Evolutionary conservation across 2,888 invertebrate species (phyloP), one percentile per base, ranked within the genome.

Genomic region (Netelia virgata): DNA sequence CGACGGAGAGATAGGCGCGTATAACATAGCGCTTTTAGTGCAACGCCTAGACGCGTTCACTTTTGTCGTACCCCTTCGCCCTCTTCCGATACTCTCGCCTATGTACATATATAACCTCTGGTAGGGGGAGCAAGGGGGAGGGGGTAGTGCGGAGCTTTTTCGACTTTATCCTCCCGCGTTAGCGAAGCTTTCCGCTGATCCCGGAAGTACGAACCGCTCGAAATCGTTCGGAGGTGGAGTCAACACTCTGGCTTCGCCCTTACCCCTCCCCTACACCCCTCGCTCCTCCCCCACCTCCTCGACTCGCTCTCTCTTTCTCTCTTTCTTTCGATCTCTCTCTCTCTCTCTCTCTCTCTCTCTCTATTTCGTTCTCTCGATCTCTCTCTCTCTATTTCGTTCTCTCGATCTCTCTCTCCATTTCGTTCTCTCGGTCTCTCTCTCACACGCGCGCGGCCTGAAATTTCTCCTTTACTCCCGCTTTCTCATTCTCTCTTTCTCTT

Each of bases 171-270:
- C 90, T 86, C 36, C 76, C 86, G 89, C 87, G 89, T 90, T 89
- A 90, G 90, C 89, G 89, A 87, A 88, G 91, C 91, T 92, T 91
- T 90, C 85, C 89, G 88, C 88, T 90, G 90, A 91, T 91, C 91
- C 90, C 90, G 88, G 89, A 90, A 90, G 91, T 89, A 89, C 89
- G 90, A 89, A 89, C 89, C 87, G 90, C 89, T 89, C 87, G 84
- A 86, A 86, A 87, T 89, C 87, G 89, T 88, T 86, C 85, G 80
- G 83, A 87, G 86, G 85, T 86, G 85, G 87, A 88, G 85, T 84
- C 88, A 87, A 88, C 89, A 87, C 86, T 73, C 84, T 77, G 83
- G 66, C 76, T 83, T 81, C 81, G 75, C 53, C 47, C 81, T 73
- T 72, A 57, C 80, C 78, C 63, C 43, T 74, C 68, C 55, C 36